phyloP scores from a whole-genome alignment of 2,797 vertebrate species.

The Platyrinchus mystaceus region DNA sequence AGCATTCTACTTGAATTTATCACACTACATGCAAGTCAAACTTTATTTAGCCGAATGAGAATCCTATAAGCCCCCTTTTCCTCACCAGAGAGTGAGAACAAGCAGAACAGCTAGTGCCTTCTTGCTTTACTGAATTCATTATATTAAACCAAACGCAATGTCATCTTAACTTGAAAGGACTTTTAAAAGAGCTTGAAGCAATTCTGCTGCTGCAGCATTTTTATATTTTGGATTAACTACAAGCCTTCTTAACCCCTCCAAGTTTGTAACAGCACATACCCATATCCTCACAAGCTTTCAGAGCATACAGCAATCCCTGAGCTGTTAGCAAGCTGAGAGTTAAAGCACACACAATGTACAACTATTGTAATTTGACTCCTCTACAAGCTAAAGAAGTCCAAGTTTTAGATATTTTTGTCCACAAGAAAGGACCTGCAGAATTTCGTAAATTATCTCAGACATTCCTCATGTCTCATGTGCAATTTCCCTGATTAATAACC shows the following conservation, averaged over 20 bases:
- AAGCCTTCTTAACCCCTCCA: constrained; percentile 44
- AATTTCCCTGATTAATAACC: constrained; percentile 14
- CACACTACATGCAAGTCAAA: constrained; percentile 25
- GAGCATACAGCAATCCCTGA: neutral
- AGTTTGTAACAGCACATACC: neutral
- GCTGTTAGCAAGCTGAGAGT: constrained; percentile 15
- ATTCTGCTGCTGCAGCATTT: constrained; percentile 52
- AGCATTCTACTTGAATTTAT: constrained; percentile 33
- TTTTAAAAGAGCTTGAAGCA: constrained; percentile 60
- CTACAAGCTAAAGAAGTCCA: neutral
- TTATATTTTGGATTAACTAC: constrained; percentile 51
- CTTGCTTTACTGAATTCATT: constrained; percentile 63
- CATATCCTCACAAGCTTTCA: neutral
- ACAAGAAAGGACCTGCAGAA: constrained; percentile 42
- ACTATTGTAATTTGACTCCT: neutral
- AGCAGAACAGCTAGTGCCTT: constrained; percentile 48
- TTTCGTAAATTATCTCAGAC: constrained; percentile 17
- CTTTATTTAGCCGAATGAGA: constrained; percentile 1
- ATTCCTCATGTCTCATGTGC: neutral
- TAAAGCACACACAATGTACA: neutral
- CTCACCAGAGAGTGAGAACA: constrained; percentile 45
- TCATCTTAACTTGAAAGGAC: constrained; percentile 62
- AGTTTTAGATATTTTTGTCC: constrained; percentile 31
- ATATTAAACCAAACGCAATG: constrained; percentile 56
- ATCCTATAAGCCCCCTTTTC: constrained; percentile 45